Conservation (phyloP, 2,113 vertebrate species). For the Prochilodus magdalenae region DNA sequence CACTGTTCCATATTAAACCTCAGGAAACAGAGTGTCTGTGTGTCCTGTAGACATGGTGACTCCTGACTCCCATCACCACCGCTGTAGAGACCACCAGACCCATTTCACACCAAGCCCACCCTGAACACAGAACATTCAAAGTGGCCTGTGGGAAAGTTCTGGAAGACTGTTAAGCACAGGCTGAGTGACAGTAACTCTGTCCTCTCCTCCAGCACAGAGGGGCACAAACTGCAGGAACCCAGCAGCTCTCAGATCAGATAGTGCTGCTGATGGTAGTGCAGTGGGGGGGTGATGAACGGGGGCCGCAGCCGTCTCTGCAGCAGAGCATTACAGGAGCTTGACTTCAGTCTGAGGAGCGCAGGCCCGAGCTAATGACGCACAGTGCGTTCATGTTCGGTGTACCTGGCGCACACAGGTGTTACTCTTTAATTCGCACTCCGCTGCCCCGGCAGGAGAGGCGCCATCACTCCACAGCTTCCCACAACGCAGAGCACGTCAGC, state of each 20-base stretch:
- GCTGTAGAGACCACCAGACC: no score
- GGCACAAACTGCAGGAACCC: neutral
- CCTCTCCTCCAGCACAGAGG: neutral
- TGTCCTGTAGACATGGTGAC: no score
- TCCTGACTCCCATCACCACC: no score
- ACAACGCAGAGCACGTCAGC: neutral
- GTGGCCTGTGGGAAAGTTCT: no score
- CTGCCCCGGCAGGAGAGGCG: neutral
- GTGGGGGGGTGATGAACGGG: neutral
- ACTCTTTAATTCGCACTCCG: conserved; percentile 1
- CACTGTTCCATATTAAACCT: no score
- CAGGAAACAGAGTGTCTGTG: no score
- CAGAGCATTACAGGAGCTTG: neutral
- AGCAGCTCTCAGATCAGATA: neutral
- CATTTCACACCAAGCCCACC: no score
- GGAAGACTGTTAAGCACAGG: no score
- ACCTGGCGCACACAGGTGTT: neutral
- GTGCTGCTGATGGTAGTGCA: neutral
- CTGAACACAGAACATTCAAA: no score
- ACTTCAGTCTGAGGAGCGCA: neutral
- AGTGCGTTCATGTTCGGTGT: neutral
- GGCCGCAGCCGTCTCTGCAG: neutral
- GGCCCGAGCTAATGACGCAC: neutral
- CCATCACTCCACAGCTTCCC: neutral
- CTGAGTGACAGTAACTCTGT: neutral